Evolutionary conservation across 2,888 invertebrate genomes (phyloP).

Genomic region (Pollenia griseotomentosa): DNA sequence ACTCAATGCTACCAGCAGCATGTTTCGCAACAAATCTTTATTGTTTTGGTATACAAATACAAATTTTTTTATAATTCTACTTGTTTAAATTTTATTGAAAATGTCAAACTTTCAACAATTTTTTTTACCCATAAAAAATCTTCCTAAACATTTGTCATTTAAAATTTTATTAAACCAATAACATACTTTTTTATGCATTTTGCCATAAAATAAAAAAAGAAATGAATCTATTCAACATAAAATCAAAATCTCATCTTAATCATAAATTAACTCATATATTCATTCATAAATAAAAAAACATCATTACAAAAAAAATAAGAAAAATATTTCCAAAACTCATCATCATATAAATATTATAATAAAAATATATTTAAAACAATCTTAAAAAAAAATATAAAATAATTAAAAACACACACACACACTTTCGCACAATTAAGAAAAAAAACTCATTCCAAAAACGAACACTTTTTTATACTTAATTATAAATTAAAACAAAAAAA

Average conservation of each 20-base stretch:
- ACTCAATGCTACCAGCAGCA: too few relatives aligned
- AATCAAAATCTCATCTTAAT: constrained; percentile 72
- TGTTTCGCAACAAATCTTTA: too few relatives aligned
- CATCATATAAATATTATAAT: constrained; percentile 17
- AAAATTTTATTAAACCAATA: too few relatives aligned
- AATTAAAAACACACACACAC: constrained; percentile 37
- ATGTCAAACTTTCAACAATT: too few relatives aligned
- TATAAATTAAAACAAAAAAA: constrained; percentile 28
- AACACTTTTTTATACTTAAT: constrained; percentile 66
- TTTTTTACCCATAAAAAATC: too few relatives aligned
- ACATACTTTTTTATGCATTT: neutral
- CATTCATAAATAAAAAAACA: constrained; percentile 36
- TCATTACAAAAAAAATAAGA: constrained; percentile 3
- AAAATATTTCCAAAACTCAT: constrained; percentile 23
- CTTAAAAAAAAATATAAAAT: constrained; percentile 11
- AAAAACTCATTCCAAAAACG: constrained; percentile 45
- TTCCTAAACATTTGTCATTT: too few relatives aligned
- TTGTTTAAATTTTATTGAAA: too few relatives aligned
- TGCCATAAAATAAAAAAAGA: neutral
- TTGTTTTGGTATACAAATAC: too few relatives aligned
- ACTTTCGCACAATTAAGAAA: constrained; percentile 71
- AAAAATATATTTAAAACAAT: constrained; percentile 26
- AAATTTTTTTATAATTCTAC: too few relatives aligned
- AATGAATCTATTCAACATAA: constrained; percentile 49
- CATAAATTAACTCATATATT: constrained; percentile 53